Percentiles rank a stretch among this genome's conserved stretches.
Conservation (phyloP, 2,797 vertebrate genomes). For the Diceros bicornis region DNA sequence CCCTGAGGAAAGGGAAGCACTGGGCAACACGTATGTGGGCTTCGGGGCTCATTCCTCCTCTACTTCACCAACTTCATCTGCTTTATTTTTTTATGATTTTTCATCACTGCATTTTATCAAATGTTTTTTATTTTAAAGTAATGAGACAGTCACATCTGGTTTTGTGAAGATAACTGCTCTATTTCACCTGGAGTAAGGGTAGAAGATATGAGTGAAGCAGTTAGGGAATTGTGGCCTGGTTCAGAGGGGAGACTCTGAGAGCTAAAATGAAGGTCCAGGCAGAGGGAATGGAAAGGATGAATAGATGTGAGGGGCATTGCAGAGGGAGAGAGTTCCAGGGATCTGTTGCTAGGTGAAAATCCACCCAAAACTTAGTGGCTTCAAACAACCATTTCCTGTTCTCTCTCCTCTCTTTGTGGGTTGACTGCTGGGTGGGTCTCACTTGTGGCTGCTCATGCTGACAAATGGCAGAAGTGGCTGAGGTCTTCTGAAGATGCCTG, state of each 20-base stretch:
- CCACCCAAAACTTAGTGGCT: background rate
- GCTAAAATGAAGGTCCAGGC: no score
- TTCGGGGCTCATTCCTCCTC: background rate
- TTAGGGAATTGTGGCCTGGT: background rate
- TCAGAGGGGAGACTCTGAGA: background rate
- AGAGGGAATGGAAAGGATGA: fast-evolving
- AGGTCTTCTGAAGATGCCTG: background rate
- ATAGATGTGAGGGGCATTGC: no score
- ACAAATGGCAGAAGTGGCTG: fast-evolving
- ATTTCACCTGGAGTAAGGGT: no score
- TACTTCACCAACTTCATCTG: background rate
- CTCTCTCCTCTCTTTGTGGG: no score
- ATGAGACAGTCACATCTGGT: background rate
- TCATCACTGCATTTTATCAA: background rate
- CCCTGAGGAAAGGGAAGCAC: no score
- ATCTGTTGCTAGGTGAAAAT: background rate
- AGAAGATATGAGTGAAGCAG: background rate
- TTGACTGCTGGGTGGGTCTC: background rate
- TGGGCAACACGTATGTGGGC: fast-evolving
- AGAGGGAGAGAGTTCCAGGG: background rate
- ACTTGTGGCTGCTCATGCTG: fast-evolving
- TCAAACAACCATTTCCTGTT: fast-evolving
- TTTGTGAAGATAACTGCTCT: no score
- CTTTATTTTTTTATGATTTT: background rate
- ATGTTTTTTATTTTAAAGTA: background rate